These are phyloP conservation scores for Alligator sinensis DNA, from an alignment of 2,113 vertebrate species.

Conservation along the genomic window DNA sequence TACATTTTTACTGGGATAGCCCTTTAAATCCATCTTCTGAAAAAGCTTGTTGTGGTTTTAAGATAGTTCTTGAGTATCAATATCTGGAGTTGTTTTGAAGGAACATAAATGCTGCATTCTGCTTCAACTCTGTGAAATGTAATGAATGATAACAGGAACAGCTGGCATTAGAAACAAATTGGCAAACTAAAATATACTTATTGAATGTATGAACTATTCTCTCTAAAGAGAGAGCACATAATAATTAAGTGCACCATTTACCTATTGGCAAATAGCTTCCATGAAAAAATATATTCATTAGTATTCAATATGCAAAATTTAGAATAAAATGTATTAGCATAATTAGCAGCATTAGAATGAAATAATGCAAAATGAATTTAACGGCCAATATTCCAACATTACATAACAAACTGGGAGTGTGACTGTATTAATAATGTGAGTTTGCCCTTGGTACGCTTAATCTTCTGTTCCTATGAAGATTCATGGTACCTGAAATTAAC, in stretches of 20 bases:
- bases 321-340: conserved; percentile 40
- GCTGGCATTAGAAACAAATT: conserved; percentile 19
- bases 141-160: conserved; percentile 23
- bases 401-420: background rate
- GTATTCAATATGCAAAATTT: conserved; percentile 2
- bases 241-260: background rate
- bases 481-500: background rate
- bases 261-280: conserved; percentile 8
- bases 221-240: background rate
- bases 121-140: conserved; percentile 22
- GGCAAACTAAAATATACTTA: conserved; percentile 22
- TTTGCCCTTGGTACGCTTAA: conserved; percentile 7
- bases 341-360: conserved; percentile 20
- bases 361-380: background rate
- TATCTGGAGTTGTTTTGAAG: conserved; percentile 6
- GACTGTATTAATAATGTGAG: background rate
- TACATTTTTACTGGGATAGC: background rate
- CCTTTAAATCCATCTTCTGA: conserved; percentile 22
- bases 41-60: background rate
- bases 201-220: background rate
- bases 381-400: conserved; percentile 1
- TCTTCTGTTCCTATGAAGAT: conserved; percentile 1
- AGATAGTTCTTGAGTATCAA: background rate
- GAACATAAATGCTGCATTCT: conserved; percentile 10
- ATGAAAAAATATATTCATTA: conserved; percentile 41